Conservation (phyloP, 2,113 vertebrate genomes). For the Brachypteracias leptosomus region DNA sequence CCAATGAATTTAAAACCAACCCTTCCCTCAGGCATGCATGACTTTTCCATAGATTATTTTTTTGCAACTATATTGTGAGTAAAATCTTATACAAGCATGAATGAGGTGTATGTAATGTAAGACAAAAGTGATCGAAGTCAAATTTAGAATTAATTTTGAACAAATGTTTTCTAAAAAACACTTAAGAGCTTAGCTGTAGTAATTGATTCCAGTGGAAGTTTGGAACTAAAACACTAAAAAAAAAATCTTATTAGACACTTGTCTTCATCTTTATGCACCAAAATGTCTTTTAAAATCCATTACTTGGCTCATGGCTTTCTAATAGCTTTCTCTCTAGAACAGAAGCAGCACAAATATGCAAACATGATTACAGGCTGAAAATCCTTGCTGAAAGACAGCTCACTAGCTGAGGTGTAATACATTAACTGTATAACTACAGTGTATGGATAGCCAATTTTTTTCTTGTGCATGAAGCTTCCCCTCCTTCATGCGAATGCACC, state of each 20-base stretch:
- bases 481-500: background rate
- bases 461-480: background rate
- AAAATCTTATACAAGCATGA: background rate
- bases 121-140: background rate
- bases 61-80: background rate
- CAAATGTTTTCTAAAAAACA: background rate
- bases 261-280: background rate
- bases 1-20: background rate
- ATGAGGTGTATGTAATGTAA: background rate
- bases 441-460: background rate
- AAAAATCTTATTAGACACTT: background rate
- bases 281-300: background rate
- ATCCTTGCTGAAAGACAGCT: background rate
- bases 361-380: background rate
- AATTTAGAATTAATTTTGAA: too few relatives aligned
- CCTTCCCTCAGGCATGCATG: background rate
- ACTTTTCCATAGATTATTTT: background rate
- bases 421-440: background rate
- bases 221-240: background rate
- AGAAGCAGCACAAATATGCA: background rate
- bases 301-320: background rate
- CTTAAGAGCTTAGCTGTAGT: background rate
- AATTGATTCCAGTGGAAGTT: background rate
- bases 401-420: background rate
- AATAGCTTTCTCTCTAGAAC: background rate